Percentiles rank a stretch among this genome's conserved stretches.
phyloP scores from a whole-genome alignment of 1,140 invertebrate species.

The Hylaeus anthracinus region DNA sequence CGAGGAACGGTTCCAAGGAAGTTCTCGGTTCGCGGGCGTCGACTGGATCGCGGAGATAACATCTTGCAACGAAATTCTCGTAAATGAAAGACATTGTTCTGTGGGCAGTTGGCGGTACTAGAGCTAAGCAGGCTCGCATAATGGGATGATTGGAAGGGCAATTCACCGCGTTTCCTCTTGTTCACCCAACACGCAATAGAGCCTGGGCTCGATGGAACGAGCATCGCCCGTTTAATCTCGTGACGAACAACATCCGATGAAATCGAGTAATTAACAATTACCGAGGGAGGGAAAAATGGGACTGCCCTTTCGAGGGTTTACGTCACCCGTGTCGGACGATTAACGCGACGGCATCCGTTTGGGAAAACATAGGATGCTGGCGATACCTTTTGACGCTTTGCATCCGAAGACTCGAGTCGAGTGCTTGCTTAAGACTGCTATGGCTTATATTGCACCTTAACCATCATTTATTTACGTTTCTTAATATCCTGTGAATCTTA shows the following conservation, averaged over 20 bases:
- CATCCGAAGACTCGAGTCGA: too few relatives aligned
- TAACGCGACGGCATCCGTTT: too few relatives aligned
- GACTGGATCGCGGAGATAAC: neutral
- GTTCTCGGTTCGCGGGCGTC: neutral
- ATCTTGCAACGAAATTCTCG: constrained; percentile 1
- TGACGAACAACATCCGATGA: constrained; percentile 54
- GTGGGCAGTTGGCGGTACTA: constrained; percentile 25
- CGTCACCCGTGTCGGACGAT: too few relatives aligned
- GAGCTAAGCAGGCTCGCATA: constrained; percentile 51
- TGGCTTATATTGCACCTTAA: too few relatives aligned
- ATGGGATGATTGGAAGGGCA: constrained; percentile 70
- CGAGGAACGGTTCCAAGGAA: neutral
- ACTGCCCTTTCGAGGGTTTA: neutral
- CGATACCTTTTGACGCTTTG: too few relatives aligned
- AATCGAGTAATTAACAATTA: constrained; percentile 57
- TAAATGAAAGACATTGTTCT: constrained; percentile 42
- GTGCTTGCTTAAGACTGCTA: too few relatives aligned
- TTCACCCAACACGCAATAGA: constrained; percentile 55
- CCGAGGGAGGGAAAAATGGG: neutral
- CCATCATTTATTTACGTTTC: too few relatives aligned
- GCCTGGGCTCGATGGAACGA: constrained; percentile 14
- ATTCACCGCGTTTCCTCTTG: constrained; percentile 61
- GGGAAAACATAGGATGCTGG: too few relatives aligned
- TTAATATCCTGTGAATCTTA: too few relatives aligned
- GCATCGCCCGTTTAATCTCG: constrained; percentile 54